Evolutionary conservation across 2,888 invertebrate species (phyloP), one percentile per base, ranked within the genome.

Genomic region (Tenthredo mesomela): DNA sequence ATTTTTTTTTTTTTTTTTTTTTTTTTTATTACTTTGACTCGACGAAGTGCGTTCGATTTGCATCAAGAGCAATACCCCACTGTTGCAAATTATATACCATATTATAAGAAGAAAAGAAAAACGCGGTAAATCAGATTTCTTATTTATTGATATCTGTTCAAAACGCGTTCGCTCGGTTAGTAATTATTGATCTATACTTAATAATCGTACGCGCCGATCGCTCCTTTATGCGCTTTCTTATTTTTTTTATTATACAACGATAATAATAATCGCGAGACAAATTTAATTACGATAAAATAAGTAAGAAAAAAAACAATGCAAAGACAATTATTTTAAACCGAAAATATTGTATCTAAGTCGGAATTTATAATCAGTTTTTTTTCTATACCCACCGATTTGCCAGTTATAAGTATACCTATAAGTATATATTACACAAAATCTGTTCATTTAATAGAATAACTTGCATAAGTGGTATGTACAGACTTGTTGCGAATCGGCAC

Each of bases 401-500:
- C 21, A 61, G n/a, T 29, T 65, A 12, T n/a, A n/a, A n/a, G n/a
- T n/a, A n/a, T 29, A 29, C 65, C 65, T 29, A n/a, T n/a, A n/a
- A n/a, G 29, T n/a, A 65, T 50, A 25, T n/a, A 65, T 50, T 12
- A 18, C 5, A 65, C 15, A 65, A 21, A 65, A 65, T 29, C 25
- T 65, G 29, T 65, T 1, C 15, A 29, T 15, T 65, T 0, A 15
- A 15, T n/a, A n/a, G 6, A n/a, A 73, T 73, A 77, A 77, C 21
- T 77, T 77, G 75, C 75, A 77, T 3, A 29, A 77, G 75, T 77
- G 75, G 47, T 77, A 71, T 77, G 29, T 18, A 50, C 29, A 47
- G 75, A 77, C 75, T 77, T 47, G 47, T 47, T 77, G 75, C 75
- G 50, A 77, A 77, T 77, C 50, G 25, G 47, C 50, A 77, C 50